Evolutionary conservation across 2,888 invertebrate genomes (phyloP).

Genomic region (Pseudococcus jackbeardsleyi): DNA sequence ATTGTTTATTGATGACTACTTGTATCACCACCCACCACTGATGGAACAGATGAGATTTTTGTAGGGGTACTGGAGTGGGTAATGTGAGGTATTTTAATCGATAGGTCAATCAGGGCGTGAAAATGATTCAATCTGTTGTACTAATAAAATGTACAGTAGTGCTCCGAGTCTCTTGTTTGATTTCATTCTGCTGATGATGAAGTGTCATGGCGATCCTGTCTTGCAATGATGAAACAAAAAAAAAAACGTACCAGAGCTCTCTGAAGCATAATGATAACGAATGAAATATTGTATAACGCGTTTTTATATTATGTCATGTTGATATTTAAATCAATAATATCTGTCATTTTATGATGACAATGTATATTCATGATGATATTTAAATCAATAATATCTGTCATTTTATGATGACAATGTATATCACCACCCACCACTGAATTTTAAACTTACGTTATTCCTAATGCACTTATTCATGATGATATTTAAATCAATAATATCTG

Average conservation of each 20-base stretch:
- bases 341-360: conserved; percentile 55
- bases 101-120: not conserved
- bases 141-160: too few relatives aligned
- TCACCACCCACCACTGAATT: conserved; percentile 65
- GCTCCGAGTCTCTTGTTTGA: too few relatives aligned
- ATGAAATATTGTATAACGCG: not conserved
- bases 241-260: too few relatives aligned
- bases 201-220: not conserved
- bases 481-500: not conserved
- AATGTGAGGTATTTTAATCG: too few relatives aligned
- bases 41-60: not conserved
- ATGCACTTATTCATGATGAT: not conserved
- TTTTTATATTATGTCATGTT: not conserved
- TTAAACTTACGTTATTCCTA: not conserved
- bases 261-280: conserved; percentile 49
- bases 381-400: not conserved
- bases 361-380: conserved; percentile 46
- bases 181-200: not conserved
- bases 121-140: not conserved
- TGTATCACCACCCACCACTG: conserved; percentile 64
- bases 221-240: not conserved
- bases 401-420: conserved; percentile 59
- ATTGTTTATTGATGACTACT: conserved; percentile 53
- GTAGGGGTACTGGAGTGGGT: too few relatives aligned
- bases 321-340: not conserved